Percentiles rank a stretch among this genome's conserved stretches.
These are phyloP conservation scores for Stomorhina lunata DNA, from an alignment of 2,888 invertebrate species.

Conservation along the genomic window DNA sequence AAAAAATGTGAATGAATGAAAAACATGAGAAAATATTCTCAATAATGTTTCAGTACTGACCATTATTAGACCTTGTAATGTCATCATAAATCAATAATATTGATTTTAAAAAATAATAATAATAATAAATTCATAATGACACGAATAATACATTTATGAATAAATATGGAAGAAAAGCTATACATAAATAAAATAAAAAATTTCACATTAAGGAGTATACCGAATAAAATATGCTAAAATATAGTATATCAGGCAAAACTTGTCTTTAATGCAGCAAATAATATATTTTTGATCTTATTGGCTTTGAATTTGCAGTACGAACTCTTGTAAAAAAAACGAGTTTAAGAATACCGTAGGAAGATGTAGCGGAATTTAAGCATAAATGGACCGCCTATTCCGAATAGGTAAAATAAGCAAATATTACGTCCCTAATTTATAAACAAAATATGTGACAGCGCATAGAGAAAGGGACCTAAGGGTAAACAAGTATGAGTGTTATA, in stretches of 20 bases:
- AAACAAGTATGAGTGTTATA: too few species aligned
- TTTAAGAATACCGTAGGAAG: too few species aligned
- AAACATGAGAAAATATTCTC: background rate
- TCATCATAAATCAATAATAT: slow-evolving; percentile 57
- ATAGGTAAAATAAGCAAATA: too few species aligned
- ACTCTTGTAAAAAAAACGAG: too few species aligned
- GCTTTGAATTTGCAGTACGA: too few species aligned
- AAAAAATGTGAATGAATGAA: background rate
- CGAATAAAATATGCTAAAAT: background rate
- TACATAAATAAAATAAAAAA: slow-evolving; percentile 15
- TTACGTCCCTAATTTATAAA: too few species aligned
- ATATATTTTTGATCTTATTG: too few species aligned
- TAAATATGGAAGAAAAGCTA: background rate
- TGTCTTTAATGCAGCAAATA: too few species aligned
- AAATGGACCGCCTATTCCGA: too few species aligned
- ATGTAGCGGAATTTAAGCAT: too few species aligned
- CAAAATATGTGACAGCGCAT: too few species aligned
- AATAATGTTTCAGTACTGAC: background rate
- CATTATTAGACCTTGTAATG: slow-evolving; percentile 36
- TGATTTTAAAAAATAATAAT: slow-evolving; percentile 39
- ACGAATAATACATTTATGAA: background rate
- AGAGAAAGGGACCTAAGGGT: too few species aligned
- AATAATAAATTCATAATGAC: slow-evolving; percentile 10
- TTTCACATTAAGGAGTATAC: background rate
- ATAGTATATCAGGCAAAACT: background rate